A percentile compares a stretch with the other conserved stretches of the same genome.
These are phyloP conservation scores for Steinernema khuongi DNA, from an alignment of 1,140 invertebrate species.

Conservation along the genomic window DNA sequence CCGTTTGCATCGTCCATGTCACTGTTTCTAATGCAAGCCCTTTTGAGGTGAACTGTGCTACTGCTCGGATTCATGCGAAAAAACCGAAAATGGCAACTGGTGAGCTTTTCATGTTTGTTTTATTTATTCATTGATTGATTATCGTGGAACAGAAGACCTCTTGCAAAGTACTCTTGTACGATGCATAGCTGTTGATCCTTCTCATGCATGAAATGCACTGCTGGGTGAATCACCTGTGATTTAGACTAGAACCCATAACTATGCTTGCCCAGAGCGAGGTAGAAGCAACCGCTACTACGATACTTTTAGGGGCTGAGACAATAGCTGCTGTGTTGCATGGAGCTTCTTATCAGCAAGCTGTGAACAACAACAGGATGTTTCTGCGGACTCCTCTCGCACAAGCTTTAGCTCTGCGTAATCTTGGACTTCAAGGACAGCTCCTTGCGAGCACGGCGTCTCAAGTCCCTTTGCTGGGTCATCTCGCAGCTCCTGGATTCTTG, in stretches of 20 bases:
- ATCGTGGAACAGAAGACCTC: not conserved
- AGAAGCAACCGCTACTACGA: not conserved
- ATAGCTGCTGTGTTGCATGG: conserved; percentile 16
- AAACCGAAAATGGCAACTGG: conserved; percentile 36
- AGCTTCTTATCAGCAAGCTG: conserved; percentile 9
- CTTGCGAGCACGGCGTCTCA: not conserved
- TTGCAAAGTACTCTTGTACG: conserved; percentile 8
- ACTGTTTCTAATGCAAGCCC: conserved; percentile 10
- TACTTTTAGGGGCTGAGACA: not conserved
- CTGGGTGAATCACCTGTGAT: conserved; percentile 25
- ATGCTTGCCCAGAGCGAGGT: conserved; percentile 14
- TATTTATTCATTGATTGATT: conserved; percentile 6
- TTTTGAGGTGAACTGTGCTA: conserved; percentile 40
- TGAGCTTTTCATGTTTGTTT: conserved; percentile 2
- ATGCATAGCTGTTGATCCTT: conserved; percentile 18
- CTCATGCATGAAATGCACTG: conserved; percentile 23
- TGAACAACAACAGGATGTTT: conserved; percentile 5
- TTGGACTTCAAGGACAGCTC: conserved; percentile 4
- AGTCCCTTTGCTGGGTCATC: not conserved
- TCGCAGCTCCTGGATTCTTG: conserved; percentile 1
- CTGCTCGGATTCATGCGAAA: conserved; percentile 40
- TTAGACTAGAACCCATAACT: conserved; percentile 18
- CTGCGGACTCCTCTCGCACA: conserved; percentile 14
- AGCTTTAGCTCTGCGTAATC: conserved; percentile 3
- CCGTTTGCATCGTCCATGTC: conserved; percentile 14